phyloP scores from a whole-genome alignment of 2,888 invertebrate species.

The Protonemura montana region DNA sequence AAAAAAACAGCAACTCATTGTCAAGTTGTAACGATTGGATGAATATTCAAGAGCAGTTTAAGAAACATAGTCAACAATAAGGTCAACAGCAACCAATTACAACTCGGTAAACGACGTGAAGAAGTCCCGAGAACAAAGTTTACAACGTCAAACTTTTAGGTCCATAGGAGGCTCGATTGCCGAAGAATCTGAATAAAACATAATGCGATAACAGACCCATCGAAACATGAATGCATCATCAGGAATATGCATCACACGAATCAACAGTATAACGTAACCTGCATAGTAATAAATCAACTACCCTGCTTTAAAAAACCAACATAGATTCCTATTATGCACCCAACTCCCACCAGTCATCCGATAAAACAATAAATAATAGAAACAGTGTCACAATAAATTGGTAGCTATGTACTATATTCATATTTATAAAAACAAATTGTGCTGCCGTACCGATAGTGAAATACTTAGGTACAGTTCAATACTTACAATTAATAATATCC shows the following conservation, averaged over 20 bases:
- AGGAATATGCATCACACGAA: not conserved
- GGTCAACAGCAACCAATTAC: too few species aligned
- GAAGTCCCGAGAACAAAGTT: too few species aligned
- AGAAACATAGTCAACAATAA: too few species aligned
- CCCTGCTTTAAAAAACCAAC: not conserved
- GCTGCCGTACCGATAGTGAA: not conserved
- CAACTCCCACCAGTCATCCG: not conserved
- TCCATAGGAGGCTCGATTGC: too few species aligned
- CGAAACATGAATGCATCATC: not conserved
- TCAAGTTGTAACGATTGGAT: not conserved
- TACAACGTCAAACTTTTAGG: too few species aligned
- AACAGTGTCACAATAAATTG: constrained; percentile 24
- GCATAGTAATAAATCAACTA: not conserved
- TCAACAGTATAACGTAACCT: not conserved
- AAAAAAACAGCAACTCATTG: not conserved
- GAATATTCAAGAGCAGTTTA: too few species aligned
- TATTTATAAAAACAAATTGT: not conserved
- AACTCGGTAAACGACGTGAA: too few species aligned
- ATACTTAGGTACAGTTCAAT: not conserved
- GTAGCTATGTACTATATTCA: too few species aligned
- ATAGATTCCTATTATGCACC: not conserved
- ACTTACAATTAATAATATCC: not conserved
- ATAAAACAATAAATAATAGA: not conserved
- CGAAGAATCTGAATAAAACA: not conserved
- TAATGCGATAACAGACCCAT: not conserved